Base-by-base conservation (phyloP, 1,140 invertebrate species). In the Helicoverpa armigera region DNA sequence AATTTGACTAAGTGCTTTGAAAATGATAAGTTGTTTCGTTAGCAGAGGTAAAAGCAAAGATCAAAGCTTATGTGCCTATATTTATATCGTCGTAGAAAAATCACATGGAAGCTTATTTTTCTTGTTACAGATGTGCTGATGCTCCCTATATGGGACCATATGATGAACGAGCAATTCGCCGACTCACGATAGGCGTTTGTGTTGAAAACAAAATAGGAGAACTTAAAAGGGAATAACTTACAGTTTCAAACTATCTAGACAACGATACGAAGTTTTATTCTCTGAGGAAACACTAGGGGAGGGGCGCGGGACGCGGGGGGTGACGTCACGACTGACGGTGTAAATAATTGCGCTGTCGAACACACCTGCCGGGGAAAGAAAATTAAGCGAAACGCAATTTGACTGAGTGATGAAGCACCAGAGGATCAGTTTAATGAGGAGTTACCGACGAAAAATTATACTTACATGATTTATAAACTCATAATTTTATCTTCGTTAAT, bases 301-400 rank as follows among this genome's bases (percentile, higher is more conserved):
- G 79, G 79, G 74, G 83, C 53, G 77, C 61, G 80, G 77, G 86
- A 85, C 60, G 84, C 80, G 84, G 82, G 86, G 81, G 85, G 86
- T 92, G 91, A 93, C 92, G 92, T 93, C 91, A 91, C 87, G 80
- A 83, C 89, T 89, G 90, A 87, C 93, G 92, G 86, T 93, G 92
- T 95, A 94, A 95, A 95, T 95, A 95, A 95, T 95, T 95, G 91
- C 92, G 93, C 92, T 94, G 94, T 95, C 92, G 94, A 95, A 95
- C 91, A 94, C 94, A 95, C 94, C 94, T 95, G 94, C 91, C 89
- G 89, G 88, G 88, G 87, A 95, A 95, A 95, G 92, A 95, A 95
- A 95, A 95, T 95, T 95, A 95, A 95, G 92, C 88, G 92, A 92
- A 95, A 95, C 94, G 92, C 92, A 94, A 94, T 95, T 95, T 94